These are phyloP conservation scores for Aurelia sp. DNA, from an alignment of 30 jellyfish, hydroid and myxozoan genomes.

Conservation along the genomic window DNA sequence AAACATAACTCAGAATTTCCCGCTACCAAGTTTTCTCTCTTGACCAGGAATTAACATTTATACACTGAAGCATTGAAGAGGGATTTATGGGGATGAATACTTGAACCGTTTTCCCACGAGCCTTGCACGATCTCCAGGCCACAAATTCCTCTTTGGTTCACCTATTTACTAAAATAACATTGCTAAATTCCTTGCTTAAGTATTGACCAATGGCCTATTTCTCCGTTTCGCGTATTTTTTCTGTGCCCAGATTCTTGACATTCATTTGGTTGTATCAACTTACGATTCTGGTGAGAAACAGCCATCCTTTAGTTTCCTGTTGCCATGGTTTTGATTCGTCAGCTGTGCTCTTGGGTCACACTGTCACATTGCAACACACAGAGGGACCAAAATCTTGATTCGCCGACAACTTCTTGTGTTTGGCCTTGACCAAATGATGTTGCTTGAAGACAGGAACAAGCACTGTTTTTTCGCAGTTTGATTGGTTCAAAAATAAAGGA, in stretches of 20 bases:
- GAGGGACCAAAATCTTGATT: too few species aligned
- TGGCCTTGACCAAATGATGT: background rate
- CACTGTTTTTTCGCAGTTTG: background rate
- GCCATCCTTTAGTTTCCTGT: too few species aligned
- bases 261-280: background rate
- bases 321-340: too few species aligned
- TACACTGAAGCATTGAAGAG: background rate
- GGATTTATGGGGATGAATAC: slow-evolving; percentile 43
- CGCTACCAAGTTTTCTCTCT: slow-evolving; percentile 16
- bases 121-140: slow-evolving; percentile 52
- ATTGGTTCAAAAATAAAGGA: too few species aligned
- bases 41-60: slow-evolving; percentile 9
- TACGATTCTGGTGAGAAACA: background rate
- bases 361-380: too few species aligned
- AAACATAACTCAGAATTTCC: too few species aligned
- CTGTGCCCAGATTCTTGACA: slow-evolving; percentile 20
- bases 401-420: too few species aligned
- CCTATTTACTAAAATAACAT: slow-evolving; percentile 31
- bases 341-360: too few species aligned
- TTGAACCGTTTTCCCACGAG: slow-evolving; percentile 51
- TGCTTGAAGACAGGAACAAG: background rate
- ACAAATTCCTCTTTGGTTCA: slow-evolving; percentile 21
- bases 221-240: background rate
- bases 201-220: slow-evolving; percentile 6
- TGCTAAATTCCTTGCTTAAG: slow-evolving; percentile 9